Conservation (phyloP, 2,113 vertebrate genomes). For the Pheucticus melanocephalus region DNA sequence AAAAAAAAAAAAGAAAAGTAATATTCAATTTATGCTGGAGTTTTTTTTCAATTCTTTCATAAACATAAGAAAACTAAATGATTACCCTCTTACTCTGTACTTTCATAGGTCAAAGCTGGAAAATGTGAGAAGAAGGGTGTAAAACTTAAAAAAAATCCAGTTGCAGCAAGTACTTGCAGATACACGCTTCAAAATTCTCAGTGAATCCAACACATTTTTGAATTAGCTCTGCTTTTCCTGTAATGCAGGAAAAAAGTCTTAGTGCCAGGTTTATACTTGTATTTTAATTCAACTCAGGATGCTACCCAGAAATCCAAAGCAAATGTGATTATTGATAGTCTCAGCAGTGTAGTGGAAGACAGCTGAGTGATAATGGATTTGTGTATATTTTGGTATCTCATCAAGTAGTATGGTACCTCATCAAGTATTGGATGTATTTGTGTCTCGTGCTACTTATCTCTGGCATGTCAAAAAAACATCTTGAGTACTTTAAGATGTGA, state of each 20-base stretch:
- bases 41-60: background rate
- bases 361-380: conserved; percentile 1
- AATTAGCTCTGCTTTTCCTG: background rate
- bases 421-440: background rate
- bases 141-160: background rate
- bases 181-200: background rate
- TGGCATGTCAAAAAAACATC: background rate
- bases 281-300: background rate
- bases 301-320: background rate
- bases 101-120: background rate
- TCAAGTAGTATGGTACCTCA: background rate
- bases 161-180: background rate
- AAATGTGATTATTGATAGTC: conserved; percentile 10
- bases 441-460: background rate
- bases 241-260: background rate
- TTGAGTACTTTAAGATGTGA: conserved; percentile 12
- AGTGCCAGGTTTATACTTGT: background rate
- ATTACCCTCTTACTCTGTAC: background rate
- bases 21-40: fast-evolving
- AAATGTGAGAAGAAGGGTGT: background rate
- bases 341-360: background rate
- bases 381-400: background rate
- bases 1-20: background rate
- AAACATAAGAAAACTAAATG: background rate
- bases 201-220: background rate